phyloP scores from a whole-genome alignment of 2,797 vertebrate genomes.

The Megalops cyprinoides region DNA sequence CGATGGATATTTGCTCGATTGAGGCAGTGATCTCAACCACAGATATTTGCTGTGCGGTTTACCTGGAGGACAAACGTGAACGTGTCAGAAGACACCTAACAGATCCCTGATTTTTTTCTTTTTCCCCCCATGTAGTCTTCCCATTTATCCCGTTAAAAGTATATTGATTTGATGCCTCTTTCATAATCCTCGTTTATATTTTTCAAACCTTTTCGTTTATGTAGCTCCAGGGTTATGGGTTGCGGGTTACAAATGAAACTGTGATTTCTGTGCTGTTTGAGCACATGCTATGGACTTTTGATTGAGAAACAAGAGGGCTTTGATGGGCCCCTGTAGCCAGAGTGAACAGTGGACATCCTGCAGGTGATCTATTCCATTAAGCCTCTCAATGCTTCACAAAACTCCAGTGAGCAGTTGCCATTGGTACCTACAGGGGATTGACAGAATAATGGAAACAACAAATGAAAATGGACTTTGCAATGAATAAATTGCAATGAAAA shows the following conservation, averaged over 20 bases:
- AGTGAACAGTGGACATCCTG: too few relatives aligned
- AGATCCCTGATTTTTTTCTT: background rate
- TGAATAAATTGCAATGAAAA: too few relatives aligned
- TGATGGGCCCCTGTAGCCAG: too few relatives aligned
- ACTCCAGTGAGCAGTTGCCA: too few relatives aligned
- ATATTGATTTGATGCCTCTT: background rate
- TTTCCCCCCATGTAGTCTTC: background rate
- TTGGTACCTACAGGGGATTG: too few relatives aligned
- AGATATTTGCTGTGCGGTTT: background rate
- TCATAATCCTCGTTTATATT: background rate
- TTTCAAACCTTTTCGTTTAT: background rate
- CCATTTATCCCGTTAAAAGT: background rate
- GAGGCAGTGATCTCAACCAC: background rate
- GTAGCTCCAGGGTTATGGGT: background rate
- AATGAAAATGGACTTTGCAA: too few relatives aligned
- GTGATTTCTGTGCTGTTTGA: background rate
- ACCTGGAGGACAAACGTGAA: background rate
- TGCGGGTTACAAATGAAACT: background rate
- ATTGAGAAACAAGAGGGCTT: too few relatives aligned
- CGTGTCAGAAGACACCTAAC: background rate
- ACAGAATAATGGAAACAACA: too few relatives aligned
- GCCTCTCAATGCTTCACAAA: background rate
- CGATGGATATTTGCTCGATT: slow-evolving; percentile 21
- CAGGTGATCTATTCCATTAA: too few relatives aligned
- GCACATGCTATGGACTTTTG: too few relatives aligned